Evolutionary conservation across 92 coral and sea anemone genomes (phyloP).

Genomic region (Zoanthus solanderi): DNA sequence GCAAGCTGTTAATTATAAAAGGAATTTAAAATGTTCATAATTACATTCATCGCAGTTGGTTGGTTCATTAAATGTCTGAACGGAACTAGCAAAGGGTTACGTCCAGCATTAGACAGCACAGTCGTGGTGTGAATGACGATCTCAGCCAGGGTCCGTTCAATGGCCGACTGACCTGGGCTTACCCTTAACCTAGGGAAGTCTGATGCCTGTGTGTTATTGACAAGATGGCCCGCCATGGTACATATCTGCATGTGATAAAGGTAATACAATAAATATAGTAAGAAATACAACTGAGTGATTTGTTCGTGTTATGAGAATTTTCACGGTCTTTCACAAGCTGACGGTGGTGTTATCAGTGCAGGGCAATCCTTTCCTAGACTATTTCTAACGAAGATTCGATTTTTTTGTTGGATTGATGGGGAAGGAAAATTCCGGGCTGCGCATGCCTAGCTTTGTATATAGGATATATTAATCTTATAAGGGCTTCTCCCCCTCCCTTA

Average conservation of each 20-base stretch:
- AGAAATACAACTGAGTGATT: neutral
- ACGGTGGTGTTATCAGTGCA: neutral
- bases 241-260: slow-evolving; percentile 36
- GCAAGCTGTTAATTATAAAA: neutral
- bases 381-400: too few species aligned
- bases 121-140: slow-evolving; percentile 72
- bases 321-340: too few species aligned
- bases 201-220: slow-evolving; percentile 71
- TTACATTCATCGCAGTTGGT: slow-evolving; percentile 76
- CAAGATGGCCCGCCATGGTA: slow-evolving; percentile 68
- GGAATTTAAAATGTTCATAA: neutral
- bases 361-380: too few species aligned
- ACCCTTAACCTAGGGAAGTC: slow-evolving; percentile 63
- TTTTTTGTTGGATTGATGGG: too few species aligned
- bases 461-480: too few species aligned
- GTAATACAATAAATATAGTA: neutral
- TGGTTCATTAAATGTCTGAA: slow-evolving; percentile 64
- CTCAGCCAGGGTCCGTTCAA: slow-evolving; percentile 69
- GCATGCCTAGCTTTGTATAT: too few species aligned
- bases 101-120: slow-evolving; percentile 65
- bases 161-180: slow-evolving; percentile 60
- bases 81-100: slow-evolving; percentile 64
- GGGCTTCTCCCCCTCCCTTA: too few species aligned
- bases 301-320: neutral
- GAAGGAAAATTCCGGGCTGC: too few species aligned